phyloP scores from a whole-genome alignment of 2,113 vertebrate genomes.

The Gallinago media region DNA sequence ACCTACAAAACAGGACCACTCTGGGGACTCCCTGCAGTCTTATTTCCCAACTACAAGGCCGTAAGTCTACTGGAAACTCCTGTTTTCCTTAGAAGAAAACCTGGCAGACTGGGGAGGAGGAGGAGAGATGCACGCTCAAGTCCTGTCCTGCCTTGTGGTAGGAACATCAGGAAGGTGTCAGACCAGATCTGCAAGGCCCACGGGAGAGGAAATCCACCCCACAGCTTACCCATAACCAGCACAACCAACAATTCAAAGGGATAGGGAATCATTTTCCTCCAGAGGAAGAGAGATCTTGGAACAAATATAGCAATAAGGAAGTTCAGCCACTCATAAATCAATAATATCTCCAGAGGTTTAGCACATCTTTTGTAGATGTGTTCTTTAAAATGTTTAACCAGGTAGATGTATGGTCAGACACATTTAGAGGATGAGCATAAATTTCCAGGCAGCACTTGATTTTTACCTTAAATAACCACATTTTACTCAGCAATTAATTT shows the following conservation, averaged over 20 bases:
- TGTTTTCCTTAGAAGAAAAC: neutral
- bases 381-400: neutral
- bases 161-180: slow-evolving; percentile 6
- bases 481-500: neutral
- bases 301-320: neutral
- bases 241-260: neutral
- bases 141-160: slow-evolving; percentile 14
- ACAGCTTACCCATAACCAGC: neutral
- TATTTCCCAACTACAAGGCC: neutral
- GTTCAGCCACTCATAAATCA: neutral
- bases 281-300: neutral
- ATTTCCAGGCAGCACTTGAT: neutral
- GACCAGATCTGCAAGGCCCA: slow-evolving; percentile 41
- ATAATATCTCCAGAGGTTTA: neutral
- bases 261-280: neutral
- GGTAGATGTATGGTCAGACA: neutral
- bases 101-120: neutral
- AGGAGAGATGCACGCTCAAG: neutral
- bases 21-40: neutral
- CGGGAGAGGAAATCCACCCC: neutral
- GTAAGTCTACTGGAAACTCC: neutral
- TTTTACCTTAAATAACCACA: neutral
- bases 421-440: neutral
- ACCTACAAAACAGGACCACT: neutral
- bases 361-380: neutral